Conservation (phyloP, 2,888 invertebrate genomes). For the Tetramorium bicarinatum region DNA sequence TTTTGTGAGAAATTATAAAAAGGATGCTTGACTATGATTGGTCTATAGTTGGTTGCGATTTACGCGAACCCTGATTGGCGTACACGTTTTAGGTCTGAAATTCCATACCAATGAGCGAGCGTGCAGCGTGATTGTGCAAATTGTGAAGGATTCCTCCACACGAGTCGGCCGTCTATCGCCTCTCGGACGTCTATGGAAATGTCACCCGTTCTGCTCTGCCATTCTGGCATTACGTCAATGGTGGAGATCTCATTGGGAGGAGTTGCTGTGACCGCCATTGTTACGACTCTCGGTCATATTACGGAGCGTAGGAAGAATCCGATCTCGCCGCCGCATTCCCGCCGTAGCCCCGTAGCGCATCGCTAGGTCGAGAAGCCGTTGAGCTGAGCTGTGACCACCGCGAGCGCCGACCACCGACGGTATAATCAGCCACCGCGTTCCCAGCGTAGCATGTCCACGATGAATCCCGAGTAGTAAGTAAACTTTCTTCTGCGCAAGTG, state of each 20-base stretch:
- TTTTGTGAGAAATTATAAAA: too few species aligned
- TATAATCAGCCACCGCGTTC: constrained; percentile 67
- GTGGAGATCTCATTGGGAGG: constrained; percentile 82
- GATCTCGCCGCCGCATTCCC: constrained; percentile 55
- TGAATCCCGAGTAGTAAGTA: constrained; percentile 87
- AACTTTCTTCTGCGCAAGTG: constrained; percentile 73
- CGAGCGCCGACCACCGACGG: constrained; percentile 48
- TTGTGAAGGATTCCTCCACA: too few species aligned
- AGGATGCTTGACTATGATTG: too few species aligned
- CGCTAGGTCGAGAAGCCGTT: constrained; percentile 28
- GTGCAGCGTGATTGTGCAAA: too few species aligned
- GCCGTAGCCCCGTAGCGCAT: constrained; percentile 43
- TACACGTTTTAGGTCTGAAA: too few species aligned
- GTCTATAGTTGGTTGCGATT: too few species aligned
- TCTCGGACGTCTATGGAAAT: constrained; percentile 59
- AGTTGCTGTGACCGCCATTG: constrained; percentile 84
- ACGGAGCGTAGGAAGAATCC: constrained; percentile 69
- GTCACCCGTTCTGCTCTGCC: constrained; percentile 75
- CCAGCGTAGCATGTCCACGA: constrained; percentile 86
- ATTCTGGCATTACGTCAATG: constrained; percentile 84
- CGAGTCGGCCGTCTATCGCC: too few species aligned
- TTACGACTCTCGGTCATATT: constrained; percentile 77
- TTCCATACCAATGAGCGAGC: too few species aligned
- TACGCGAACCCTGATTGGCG: too few species aligned
- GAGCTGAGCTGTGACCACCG: constrained; percentile 35